These are phyloP conservation scores for Stomatorhinus walkeri DNA, from an alignment of 2,797 vertebrate species.

Conservation along the genomic window DNA sequence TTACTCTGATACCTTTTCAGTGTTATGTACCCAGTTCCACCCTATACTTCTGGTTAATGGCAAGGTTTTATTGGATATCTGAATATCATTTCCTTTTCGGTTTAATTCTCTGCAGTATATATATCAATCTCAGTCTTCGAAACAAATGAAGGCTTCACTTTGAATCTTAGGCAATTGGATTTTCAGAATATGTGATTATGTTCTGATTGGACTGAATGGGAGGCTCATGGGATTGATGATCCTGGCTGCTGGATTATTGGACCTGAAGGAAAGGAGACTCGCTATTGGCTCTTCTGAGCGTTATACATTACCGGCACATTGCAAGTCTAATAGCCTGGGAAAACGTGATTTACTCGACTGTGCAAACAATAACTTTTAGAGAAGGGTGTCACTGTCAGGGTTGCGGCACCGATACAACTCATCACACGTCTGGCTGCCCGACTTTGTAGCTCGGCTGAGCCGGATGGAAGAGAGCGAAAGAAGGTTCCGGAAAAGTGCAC, in stretches of 20 bases:
- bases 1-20: background rate
- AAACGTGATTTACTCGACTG: background rate
- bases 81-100: background rate
- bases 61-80: background rate
- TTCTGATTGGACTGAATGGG: background rate
- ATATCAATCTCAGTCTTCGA: background rate
- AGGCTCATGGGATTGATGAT: background rate
- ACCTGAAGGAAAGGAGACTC: background rate
- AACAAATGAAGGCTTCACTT: slow-evolving; percentile 13
- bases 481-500: background rate
- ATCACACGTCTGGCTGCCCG: background rate
- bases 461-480: background rate
- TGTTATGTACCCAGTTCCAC: background rate
- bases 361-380: background rate
- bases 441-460: background rate
- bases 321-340: background rate
- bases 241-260: background rate
- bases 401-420: background rate
- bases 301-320: background rate
- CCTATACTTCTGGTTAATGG: background rate
- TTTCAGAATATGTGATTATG: background rate
- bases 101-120: background rate
- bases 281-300: background rate
- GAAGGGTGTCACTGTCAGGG: background rate
- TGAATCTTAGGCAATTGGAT: background rate